Percentiles rank a stretch among this genome's conserved stretches.
Evolutionary conservation across 2,888 invertebrate genomes (phyloP).

Genomic region (Dryococelus australis): DNA sequence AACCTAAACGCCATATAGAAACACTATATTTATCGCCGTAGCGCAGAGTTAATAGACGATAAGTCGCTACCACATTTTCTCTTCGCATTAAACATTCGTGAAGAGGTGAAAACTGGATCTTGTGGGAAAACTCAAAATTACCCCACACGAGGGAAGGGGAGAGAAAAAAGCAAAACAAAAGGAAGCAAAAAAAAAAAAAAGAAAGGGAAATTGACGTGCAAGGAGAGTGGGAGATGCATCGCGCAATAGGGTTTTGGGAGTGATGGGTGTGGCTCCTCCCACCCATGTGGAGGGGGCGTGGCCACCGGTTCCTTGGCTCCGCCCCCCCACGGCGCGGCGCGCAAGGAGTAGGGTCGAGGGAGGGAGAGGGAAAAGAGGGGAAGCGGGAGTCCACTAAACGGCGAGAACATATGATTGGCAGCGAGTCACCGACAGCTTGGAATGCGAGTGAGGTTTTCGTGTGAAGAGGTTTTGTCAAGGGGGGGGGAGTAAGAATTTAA

Average conservation of each 20-base stretch:
- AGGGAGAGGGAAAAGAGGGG: constrained; percentile 35
- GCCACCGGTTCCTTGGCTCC: constrained; percentile 30
- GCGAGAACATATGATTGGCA: neutral
- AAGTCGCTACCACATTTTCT: too few relatives aligned
- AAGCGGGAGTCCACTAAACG: constrained; percentile 30
- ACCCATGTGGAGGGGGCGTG: constrained; percentile 34
- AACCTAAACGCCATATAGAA: too few relatives aligned
- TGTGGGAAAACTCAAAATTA: neutral
- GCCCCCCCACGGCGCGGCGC: constrained; percentile 21
- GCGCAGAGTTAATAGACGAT: too few relatives aligned
- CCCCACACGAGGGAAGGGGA: neutral
- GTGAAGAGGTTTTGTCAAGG: too few relatives aligned
- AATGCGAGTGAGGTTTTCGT: too few relatives aligned
- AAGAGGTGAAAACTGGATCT: neutral
- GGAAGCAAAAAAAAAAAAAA: too few relatives aligned
- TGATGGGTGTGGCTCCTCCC: constrained; percentile 37
- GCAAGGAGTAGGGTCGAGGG: constrained; percentile 32
- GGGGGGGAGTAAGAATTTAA: too few relatives aligned
- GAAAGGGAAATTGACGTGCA: neutral
- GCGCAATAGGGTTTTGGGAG: neutral
- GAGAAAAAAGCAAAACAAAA: neutral
- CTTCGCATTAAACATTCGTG: neutral
- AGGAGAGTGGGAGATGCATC: neutral
- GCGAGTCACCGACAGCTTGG: neutral
- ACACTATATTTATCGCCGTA: too few relatives aligned